A percentile compares a stretch with the other conserved stretches of the same genome.
phyloP scores from a whole-genome alignment of 2,113 vertebrate genomes.

The Calidris pygmaea region DNA sequence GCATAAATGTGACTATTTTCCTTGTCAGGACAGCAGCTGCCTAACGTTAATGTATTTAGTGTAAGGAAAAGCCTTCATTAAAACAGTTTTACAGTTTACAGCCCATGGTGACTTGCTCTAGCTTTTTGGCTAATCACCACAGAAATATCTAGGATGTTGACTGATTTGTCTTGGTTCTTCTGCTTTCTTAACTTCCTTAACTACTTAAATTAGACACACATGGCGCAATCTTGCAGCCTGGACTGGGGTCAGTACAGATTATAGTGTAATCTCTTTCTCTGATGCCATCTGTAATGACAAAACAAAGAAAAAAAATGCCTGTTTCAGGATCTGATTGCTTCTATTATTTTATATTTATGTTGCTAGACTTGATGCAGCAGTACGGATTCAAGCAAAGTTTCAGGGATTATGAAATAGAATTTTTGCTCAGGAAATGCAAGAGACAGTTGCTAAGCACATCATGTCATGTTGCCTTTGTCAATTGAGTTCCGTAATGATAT shows the following conservation, averaged over 20 bases:
- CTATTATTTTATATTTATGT: background rate
- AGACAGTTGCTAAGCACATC: background rate
- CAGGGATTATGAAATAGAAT: background rate
- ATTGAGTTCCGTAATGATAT: conserved; percentile 34
- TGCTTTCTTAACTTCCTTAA: conserved; percentile 9
- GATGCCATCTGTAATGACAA: background rate
- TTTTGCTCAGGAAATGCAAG: conserved; percentile 1
- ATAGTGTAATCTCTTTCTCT: background rate
- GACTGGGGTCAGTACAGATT: background rate
- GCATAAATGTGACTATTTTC: background rate
- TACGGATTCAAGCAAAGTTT: background rate
- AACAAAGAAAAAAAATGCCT: background rate
- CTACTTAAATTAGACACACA: background rate
- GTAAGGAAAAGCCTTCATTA: background rate
- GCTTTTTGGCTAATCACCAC: background rate
- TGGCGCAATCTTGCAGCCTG: background rate
- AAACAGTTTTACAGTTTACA: background rate
- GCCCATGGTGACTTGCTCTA: background rate
- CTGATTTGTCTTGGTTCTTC: background rate
- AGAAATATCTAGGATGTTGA: background rate
- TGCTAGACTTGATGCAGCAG: background rate
- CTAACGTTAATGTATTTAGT: background rate
- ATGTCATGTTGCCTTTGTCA: conserved; percentile 38
- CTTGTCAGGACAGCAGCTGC: background rate
- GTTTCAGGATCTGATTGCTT: background rate